These are phyloP conservation scores for Bostrychus sinensis DNA, from an alignment of 2,113 vertebrate genomes.

Conservation along the genomic window DNA sequence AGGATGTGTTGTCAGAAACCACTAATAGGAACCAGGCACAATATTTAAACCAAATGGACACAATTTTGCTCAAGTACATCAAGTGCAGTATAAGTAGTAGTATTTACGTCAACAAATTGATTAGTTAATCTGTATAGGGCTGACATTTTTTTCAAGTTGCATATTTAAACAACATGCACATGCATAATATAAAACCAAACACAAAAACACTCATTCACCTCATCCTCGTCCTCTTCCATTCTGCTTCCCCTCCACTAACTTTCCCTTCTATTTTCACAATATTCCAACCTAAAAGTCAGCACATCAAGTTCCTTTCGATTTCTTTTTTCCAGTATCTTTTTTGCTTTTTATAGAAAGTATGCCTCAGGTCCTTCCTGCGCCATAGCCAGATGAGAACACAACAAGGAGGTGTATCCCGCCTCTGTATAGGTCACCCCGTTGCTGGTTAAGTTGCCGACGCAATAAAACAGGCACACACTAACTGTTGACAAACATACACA, in stretches of 20 bases:
- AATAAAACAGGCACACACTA: conserved; percentile 10
- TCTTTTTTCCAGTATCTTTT: conserved; percentile 7
- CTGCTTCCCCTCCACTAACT: background rate
- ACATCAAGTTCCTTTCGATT: background rate
- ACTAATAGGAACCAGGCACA: background rate
- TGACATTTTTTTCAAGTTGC: background rate
- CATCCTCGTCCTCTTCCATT: conserved; percentile 70
- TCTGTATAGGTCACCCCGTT: conserved; percentile 27
- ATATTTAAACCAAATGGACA: too few species aligned
- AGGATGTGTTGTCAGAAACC: conserved; percentile 7
- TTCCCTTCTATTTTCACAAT: conserved; percentile 7
- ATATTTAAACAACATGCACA: background rate
- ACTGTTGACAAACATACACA: conserved; percentile 6
- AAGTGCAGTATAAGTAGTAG: too few species aligned
- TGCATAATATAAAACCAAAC: background rate
- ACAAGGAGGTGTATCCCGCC: conserved; percentile 11
- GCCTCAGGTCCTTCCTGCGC: conserved; percentile 4
- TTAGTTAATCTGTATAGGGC: conserved; percentile 9
- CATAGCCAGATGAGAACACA: conserved; percentile 20
- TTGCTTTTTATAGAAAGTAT: conserved; percentile 8
- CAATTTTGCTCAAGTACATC: too few species aligned
- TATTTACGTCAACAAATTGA: background rate
- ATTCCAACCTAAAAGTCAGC: background rate
- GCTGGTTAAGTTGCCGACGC: conserved; percentile 39
- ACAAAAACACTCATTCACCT: conserved; percentile 57